Conservation (phyloP, 2,797 vertebrate species). For the Gobio occitaniae region DNA sequence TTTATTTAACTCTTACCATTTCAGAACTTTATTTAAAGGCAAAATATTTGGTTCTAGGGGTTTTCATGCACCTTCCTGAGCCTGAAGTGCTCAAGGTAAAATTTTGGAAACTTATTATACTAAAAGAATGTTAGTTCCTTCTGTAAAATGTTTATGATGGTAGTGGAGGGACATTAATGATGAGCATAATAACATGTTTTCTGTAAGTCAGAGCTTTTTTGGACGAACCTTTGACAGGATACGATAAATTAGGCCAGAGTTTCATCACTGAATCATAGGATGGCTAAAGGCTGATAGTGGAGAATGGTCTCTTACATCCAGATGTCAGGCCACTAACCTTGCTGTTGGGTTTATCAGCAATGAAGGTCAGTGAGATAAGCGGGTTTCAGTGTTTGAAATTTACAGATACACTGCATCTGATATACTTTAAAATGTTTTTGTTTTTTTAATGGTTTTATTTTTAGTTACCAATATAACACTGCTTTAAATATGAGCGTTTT, state of each 20-base stretch:
- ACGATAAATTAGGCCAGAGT: not conserved
- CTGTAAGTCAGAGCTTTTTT: not conserved
- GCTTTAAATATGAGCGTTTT: not conserved
- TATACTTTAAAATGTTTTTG: not conserved
- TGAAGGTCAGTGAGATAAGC: not conserved
- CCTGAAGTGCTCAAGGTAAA: not conserved
- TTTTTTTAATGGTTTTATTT: not conserved
- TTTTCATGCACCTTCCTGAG: not conserved
- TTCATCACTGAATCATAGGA: not conserved
- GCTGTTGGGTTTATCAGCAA: not conserved
- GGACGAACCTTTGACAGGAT: not conserved
- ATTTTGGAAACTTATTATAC: not conserved
- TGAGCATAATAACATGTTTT: not conserved
- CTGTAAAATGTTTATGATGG: not conserved
- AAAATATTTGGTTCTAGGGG: not conserved
- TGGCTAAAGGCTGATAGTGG: too few species aligned
- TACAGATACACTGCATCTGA: too few species aligned
- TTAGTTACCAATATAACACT: not conserved
- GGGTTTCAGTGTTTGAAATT: not conserved
- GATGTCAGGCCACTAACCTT: not conserved
- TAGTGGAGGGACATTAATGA: not conserved
- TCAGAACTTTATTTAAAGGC: not conserved
- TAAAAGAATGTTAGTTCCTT: not conserved
- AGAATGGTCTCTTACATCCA: slow-evolving; percentile 14
- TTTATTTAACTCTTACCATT: not conserved